Evolutionary conservation across 2,113 vertebrate genomes (phyloP), one percentile per base, ranked within the genome.

Genomic region (Anhinga rufa): DNA sequence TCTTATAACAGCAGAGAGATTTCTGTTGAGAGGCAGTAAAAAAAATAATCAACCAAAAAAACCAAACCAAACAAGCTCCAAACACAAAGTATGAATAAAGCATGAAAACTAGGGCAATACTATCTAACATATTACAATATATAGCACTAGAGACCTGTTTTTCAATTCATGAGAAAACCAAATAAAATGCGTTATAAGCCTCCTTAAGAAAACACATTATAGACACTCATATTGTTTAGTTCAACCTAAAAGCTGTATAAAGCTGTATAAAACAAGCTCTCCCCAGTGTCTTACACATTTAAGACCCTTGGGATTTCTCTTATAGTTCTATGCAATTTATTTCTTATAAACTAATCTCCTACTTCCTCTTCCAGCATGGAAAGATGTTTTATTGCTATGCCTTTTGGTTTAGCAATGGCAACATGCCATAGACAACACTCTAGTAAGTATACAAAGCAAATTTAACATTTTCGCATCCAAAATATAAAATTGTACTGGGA

Each of bases 301-400:
- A 42, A 95, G 86, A 92, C 72, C 34, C 58, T 78, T 94, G 85
- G 38, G 26, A 90, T 82, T 93, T 88, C 51, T 77, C 64, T 64
- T 82, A 54, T 34, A 46, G 72, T 81, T 94, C 95, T 61, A 81
- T 91, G 76, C 25, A 88, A 88, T 92, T 93, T 84, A 86, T 93
- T 95, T 95, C 69, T 82, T 88, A 72, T 79, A 96, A 97, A 95
- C 48, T 90, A 93, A 80, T 96, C 84, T 93, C 34, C 58, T 79
- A 76, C 72, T 97, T 96, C 83, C 88, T 96, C 51, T 90, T 88
- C 42, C 51, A 90, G 22, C 40, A 71, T 74, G 54, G 83, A 80
- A 93, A 84, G 69, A 82, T 72, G 20, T 51, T 94, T 66, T 79
- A 96, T 75, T 91, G 51, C 48, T 93, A 11, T 75, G 36, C 51